These are phyloP conservation scores for Falcaria lacertinaria DNA, from an alignment of 2,888 invertebrate genomes.

Conservation along the genomic window DNA sequence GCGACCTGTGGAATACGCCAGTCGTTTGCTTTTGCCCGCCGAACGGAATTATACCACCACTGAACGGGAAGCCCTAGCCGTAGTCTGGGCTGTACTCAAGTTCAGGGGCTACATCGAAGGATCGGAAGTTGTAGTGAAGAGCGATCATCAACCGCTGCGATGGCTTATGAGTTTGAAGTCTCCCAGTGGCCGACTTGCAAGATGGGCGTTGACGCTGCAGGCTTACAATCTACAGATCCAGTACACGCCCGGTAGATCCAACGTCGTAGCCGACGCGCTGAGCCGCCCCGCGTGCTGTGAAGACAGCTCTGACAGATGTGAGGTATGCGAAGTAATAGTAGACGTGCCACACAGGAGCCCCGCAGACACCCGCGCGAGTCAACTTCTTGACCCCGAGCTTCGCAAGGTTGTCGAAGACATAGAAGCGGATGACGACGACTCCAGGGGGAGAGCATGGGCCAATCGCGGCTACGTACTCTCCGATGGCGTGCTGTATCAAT, in stretches of 20 bases:
- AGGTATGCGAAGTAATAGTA: background rate
- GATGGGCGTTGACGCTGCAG: slow-evolving; percentile 50
- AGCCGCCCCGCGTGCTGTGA: background rate
- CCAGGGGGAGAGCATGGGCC: no score
- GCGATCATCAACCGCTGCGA: slow-evolving; percentile 47
- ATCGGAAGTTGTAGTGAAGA: no score
- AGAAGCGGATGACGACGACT: no score
- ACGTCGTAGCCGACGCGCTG: slow-evolving; percentile 47
- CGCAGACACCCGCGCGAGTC: background rate
- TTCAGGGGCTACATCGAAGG: slow-evolving; percentile 27
- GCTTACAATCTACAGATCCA: slow-evolving; percentile 34
- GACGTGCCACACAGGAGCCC: no score
- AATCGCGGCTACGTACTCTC: no score
- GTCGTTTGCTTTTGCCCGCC: no score
- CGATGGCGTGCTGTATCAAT: no score
- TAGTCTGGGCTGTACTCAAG: slow-evolving; percentile 14
- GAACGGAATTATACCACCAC: background rate
- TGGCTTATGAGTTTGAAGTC: slow-evolving; percentile 50
- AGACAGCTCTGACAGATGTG: no score
- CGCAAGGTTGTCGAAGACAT: background rate
- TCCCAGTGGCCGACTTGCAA: slow-evolving; percentile 44
- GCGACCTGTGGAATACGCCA: no score
- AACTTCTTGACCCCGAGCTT: slow-evolving; percentile 7
- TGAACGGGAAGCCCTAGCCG: slow-evolving; percentile 5
- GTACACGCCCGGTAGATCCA: slow-evolving; percentile 38